Evolutionary conservation across 1,140 invertebrate genomes (phyloP), one percentile per base, ranked within the genome.

Genomic region (Lamellibrachia luymesi): DNA sequence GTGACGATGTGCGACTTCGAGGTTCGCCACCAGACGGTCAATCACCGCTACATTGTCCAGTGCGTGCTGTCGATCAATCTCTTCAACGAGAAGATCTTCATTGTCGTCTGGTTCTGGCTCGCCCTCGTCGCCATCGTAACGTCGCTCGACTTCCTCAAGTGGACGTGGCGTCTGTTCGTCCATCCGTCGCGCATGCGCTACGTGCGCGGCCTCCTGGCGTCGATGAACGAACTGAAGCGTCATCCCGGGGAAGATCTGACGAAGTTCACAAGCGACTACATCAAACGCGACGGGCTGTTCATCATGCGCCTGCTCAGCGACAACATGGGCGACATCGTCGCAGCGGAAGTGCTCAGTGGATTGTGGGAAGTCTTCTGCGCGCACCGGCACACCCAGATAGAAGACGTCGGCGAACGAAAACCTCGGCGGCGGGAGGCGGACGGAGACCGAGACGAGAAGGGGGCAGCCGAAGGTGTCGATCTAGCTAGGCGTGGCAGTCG

Each of bases 61-160:
- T 94, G 94, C 92, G 94, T 94, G 7, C 92, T 94, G 49, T 94
- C 94, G 50, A 93, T 94, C 92, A 94, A 94, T 92, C 92, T 94
- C 25, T 94, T 94, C 93, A 94, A 94, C 92, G 94, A 94, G 92
- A 94, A 94, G 94, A 97, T 97, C 90, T 97, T 97, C 94, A 96
- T 97, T 51, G 96, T 97, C 94, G 94, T 97, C 90, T 97, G 97
- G 96, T 97, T 97, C 94, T 97, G 97, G 97, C 92, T 96, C 90
- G 93, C 94, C 52, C 91, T 95, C 92, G 90, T 96, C 91, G 94
- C 91, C 94, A 5, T 90, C 25, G n/a, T 91, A n/a, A 94, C 92
- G 25, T 27, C 51, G 38, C 50, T 80, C 92, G 89, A 56, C 49
- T 91, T 94, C 38, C 49, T 92, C 64, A 94, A 90, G 80, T 94